These are phyloP conservation scores for Panthera uncia DNA, from an alignment of 2,113 vertebrate species.

Conservation along the genomic window DNA sequence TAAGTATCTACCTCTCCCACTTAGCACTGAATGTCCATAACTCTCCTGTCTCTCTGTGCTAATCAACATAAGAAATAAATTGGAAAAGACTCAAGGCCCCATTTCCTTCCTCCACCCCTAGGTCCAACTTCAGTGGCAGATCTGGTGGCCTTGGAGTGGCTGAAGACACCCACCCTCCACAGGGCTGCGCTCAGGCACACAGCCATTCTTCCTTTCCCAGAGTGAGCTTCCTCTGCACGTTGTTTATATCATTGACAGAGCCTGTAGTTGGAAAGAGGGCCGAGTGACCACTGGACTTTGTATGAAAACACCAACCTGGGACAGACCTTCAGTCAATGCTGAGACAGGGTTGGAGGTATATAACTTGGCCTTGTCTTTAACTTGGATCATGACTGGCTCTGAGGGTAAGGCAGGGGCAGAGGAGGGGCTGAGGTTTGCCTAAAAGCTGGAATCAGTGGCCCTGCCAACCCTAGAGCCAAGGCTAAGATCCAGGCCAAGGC, in stretches of 20 bases:
- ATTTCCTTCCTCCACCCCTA: constrained; percentile 71
- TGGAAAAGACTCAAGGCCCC: constrained; percentile 64
- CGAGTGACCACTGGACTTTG: constrained; percentile 64
- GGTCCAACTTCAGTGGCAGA: constrained; percentile 71
- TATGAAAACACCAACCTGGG: constrained; percentile 65
- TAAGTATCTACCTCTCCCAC: constrained; percentile 11
- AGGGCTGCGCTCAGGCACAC: constrained; percentile 45
- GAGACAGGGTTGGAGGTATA: background rate
- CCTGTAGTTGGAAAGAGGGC: constrained; percentile 56
- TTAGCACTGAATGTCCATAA: constrained; percentile 36
- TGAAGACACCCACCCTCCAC: constrained; percentile 68
- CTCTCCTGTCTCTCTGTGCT: constrained; percentile 36
- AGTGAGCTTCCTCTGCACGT: constrained; percentile 58
- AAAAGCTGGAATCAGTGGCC: constrained; percentile 26
- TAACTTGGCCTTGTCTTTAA: constrained; percentile 48
- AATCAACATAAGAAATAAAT: constrained; percentile 30
- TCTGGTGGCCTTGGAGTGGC: constrained; percentile 68
- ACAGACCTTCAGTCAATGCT: constrained; percentile 60
- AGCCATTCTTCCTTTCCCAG: constrained; percentile 53
- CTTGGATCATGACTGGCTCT: constrained; percentile 52
- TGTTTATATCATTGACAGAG: constrained; percentile 61
- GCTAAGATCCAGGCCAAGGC: constrained; percentile 27
- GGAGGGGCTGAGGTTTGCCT: background rate
- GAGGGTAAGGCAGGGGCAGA: background rate
- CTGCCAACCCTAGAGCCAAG: constrained; percentile 21